phyloP scores from a whole-genome alignment of 1,140 invertebrate genomes.

The Sesamia nonagrioides region DNA sequence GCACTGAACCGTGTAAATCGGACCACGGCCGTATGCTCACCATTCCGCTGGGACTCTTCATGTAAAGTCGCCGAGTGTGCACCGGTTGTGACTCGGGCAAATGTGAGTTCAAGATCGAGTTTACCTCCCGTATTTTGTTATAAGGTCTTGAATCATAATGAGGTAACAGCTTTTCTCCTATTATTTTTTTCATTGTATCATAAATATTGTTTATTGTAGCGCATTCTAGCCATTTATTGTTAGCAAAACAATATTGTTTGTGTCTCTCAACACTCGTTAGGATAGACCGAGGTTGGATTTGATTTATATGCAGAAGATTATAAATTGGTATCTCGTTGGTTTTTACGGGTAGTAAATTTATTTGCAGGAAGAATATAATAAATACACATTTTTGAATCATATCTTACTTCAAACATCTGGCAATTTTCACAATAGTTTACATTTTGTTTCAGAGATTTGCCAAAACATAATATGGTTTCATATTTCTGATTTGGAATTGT shows the following conservation, averaged over 20 bases:
- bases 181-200: not conserved
- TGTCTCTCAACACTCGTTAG: not conserved
- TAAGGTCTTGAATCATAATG: not conserved
- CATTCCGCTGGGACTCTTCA: not conserved
- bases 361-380: slow-evolving; percentile 19
- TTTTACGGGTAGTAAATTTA: not conserved
- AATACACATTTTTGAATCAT: slow-evolving; percentile 26
- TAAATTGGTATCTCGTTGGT: slow-evolving; percentile 13
- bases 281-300: not conserved
- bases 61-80: not conserved
- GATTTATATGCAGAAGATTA: not conserved
- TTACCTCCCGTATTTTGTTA: not conserved
- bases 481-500: not conserved
- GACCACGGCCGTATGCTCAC: not conserved
- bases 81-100: not conserved
- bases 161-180: not conserved
- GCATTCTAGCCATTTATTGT: slow-evolving; percentile 13
- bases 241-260: slow-evolving; percentile 6
- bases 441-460: not conserved
- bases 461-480: not conserved
- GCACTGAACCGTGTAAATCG: not conserved
- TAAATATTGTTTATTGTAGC: not conserved
- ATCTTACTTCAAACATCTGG: slow-evolving; percentile 18
- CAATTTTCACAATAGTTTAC: not conserved
- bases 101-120: not conserved